Evolutionary conservation across 1,140 invertebrate species (phyloP), one percentile per base, ranked within the genome.

Genomic region (Ptiloglossa arizonensis): DNA sequence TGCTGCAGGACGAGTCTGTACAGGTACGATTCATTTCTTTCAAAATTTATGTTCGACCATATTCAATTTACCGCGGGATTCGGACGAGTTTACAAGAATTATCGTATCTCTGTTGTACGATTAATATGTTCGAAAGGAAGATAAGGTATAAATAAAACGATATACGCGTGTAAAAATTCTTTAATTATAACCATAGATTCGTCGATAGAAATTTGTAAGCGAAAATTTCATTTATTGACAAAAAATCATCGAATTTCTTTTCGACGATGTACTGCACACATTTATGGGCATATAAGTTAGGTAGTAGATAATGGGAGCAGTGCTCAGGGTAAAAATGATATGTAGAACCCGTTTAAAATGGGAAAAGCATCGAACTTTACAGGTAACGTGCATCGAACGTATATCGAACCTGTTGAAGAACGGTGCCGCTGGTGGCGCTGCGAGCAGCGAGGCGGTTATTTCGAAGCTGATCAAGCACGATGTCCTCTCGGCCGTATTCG

Each of bases 381-480:
- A 84, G 81, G 9, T 72, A 1, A n/a, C n/a, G 15, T 63, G 50
- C 27, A 19, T 74, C 4, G 44, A 80, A 15, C 57, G 64, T 29
- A 50, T 85, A 35, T 15, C 22, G 2, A 54, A 44, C 11, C 48
- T 72, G 11, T 32, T 83, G 24, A 54, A 44, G 35, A 19, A 13
- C 22, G 44, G n/a, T 11, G 44, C 5, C 19, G 27, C 46, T 27
- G 44, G n/a, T 11, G 44, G 8, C 19, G 27, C 46, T 24, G 68
- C 19, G 0, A 19, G 48, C 13, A 57, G 8, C 29, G 29, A 41
- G 22, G 2, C 17, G 22, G 32, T 69, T 17, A 38, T 85, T 38
- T n/a, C 27, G 11, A 78, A 81, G 5, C 52, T 83, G 11, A 63
- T 86, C 13, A 83, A 79, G 11, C 81, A 52, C 48, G 81, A 86